Percentiles rank a stretch among this genome's conserved stretches.
phyloP scores from a whole-genome alignment of 2,113 vertebrate species.

The Regulus satrapa region DNA sequence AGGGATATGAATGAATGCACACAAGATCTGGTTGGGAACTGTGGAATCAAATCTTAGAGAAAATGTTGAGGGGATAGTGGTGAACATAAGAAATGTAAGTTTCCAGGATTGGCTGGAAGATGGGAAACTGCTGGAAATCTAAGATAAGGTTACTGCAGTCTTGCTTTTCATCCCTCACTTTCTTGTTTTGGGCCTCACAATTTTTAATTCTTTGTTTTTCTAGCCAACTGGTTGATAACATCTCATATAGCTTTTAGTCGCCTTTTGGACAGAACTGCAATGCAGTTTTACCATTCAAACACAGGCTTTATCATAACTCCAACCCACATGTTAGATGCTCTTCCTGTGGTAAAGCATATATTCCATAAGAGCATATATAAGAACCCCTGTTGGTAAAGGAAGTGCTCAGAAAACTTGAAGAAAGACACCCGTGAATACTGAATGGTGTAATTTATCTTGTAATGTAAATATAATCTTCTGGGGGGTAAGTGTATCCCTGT shows the following conservation, averaged over 20 bases:
- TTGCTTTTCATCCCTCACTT: neutral
- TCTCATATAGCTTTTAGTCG: neutral
- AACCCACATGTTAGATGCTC: fast-evolving
- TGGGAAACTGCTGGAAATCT: neutral
- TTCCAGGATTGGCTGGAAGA: neutral
- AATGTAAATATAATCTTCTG: neutral
- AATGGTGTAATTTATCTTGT: neutral
- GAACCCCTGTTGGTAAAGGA: neutral
- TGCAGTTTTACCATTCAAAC: neutral
- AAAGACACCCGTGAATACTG: neutral
- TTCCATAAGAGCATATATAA: neutral
- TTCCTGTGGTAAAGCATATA: neutral
- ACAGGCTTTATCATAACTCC: neutral
- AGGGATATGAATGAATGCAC: neutral
- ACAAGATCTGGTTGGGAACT: neutral
- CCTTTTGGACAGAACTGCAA: neutral
- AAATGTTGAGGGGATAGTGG: neutral
- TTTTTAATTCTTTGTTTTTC: neutral
- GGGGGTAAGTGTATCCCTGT: neutral
- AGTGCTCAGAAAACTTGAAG: neutral
- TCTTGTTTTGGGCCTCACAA: neutral
- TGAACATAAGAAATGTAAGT: neutral
- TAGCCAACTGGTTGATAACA: neutral
- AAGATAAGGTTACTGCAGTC: neutral
- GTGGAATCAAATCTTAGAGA: neutral